Base-by-base conservation (phyloP, 2,113 vertebrate genomes). In the Notiomystis cincta region DNA sequence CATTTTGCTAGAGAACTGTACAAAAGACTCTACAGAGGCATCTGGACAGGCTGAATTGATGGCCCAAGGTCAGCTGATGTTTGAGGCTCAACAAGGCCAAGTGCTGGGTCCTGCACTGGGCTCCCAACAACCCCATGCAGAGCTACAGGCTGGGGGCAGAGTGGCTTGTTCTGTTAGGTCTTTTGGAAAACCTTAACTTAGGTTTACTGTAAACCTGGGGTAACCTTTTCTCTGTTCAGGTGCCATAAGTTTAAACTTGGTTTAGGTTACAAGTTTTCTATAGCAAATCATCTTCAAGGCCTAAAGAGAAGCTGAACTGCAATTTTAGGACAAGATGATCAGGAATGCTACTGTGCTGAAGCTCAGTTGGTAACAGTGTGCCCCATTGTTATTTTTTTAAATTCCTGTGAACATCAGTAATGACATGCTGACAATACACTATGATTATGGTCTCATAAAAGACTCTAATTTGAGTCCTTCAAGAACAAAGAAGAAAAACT, bases 401-500 rank as follows among this genome's bases (percentile, higher is more conserved):
- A 89, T 47, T 50, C 48, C 61, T 64, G 28, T 42, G 51, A 78
- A 76, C n/a, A 50, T 70, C 48, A 61, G 57, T 77, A 95, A 89
- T 51, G 35, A 89, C 15, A 31, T 18, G 22, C 62, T 89, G 76
- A 78, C 3, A 11, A 70, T n/a, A 72, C 33, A 47, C 28, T 12
- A 56, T 51, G 35, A 88, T 87, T 87, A 66, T n/a, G 15, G 28
- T 70, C 44, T 77, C 80, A 67, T 81, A 88, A 87, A 95, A 80
- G 14, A 24, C 37, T 64, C 69, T 67, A 75, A 81, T 15, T 76
- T 45, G 33, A 40, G 28, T n/a, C 58, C 87, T 79, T 75, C 62
- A 45, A 67, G 87, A 83, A 47, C 48, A 80, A 95, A 95, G 95
- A 95, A 91, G 95, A 96, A 95, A 97, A 97, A 90, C 96, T 77